These are phyloP conservation scores for Campoplex capitator DNA, from an alignment of 2,888 invertebrate genomes.

Conservation along the genomic window DNA sequence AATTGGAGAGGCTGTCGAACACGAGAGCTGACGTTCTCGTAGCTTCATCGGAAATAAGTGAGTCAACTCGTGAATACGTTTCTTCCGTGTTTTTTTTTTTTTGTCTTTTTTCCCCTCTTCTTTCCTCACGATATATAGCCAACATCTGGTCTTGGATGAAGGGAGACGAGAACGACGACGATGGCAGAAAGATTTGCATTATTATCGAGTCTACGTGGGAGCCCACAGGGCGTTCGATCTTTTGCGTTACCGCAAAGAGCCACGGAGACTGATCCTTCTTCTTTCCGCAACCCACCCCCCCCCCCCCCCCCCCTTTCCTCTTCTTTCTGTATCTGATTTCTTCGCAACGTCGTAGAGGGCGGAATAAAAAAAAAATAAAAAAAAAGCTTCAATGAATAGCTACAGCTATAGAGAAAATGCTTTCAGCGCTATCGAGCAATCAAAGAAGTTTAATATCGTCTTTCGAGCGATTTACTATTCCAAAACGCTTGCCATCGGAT, in stretches of 20 bases:
- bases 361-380: constrained; percentile 2
- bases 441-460: constrained; percentile 51
- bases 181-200: constrained; percentile 55
- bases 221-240: constrained; percentile 54
- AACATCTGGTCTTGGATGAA: constrained; percentile 26
- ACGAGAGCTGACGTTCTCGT: constrained; percentile 32
- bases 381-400: constrained; percentile 12
- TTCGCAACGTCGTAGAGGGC: constrained; percentile 38
- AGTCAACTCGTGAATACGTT: constrained; percentile 55
- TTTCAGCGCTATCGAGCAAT: constrained; percentile 31
- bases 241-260: constrained; percentile 29
- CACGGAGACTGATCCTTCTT: constrained; percentile 35
- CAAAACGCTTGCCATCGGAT: constrained; percentile 43
- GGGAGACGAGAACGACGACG: constrained; percentile 43
- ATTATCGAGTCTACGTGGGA: constrained; percentile 53
- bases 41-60: constrained; percentile 48
- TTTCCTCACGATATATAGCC: constrained; percentile 33
- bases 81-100: constrained; percentile 1
- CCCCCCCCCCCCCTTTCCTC: not conserved
- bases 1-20: constrained; percentile 43
- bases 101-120: not conserved
- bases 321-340: constrained; percentile 46
- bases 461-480: constrained; percentile 36
- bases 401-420: constrained; percentile 23
- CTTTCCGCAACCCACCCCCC: not conserved